Percentiles rank a stretch among this genome's conserved stretches.
Evolutionary conservation across 2,888 invertebrate genomes (phyloP).

Genomic region (Nineta flava): DNA sequence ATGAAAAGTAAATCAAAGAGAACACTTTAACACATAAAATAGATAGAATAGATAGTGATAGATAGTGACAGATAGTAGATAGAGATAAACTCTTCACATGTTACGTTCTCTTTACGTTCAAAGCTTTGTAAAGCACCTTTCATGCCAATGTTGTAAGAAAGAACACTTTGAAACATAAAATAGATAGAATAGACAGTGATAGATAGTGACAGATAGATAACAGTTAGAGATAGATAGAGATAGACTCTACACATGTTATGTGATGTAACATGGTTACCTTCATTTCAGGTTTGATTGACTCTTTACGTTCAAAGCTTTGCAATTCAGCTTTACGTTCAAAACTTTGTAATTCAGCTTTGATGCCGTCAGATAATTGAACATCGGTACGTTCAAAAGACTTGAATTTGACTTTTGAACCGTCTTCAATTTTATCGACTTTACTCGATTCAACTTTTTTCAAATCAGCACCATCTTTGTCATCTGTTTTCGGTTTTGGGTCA

Average conservation of each 20-base stretch:
- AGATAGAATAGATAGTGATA: too few species aligned
- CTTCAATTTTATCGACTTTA: constrained; percentile 6
- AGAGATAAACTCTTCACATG: too few species aligned
- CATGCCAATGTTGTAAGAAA: too few species aligned
- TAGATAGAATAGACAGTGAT: too few species aligned
- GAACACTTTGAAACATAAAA: too few species aligned
- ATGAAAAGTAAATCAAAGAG: too few species aligned
- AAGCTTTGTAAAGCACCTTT: too few species aligned
- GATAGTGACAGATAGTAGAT: too few species aligned
- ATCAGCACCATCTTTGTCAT: constrained; percentile 7
- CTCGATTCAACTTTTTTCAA: constrained; percentile 4
- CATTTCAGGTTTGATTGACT: constrained; percentile 15
- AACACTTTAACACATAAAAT: too few species aligned
- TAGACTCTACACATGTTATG: too few species aligned
- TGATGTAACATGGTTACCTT: constrained; percentile 16
- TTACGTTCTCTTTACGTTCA: too few species aligned
- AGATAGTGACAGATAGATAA: too few species aligned
- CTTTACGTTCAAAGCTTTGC: constrained; percentile 3
- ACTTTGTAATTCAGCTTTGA: constrained; percentile 4
- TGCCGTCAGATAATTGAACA: constrained; percentile 1
- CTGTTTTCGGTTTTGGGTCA: constrained; percentile 21
- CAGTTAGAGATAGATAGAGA: background rate
- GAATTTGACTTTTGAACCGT: background rate
- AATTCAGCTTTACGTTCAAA: constrained; percentile 6
- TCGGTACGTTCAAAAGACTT: background rate